Percentiles rank a stretch among this genome's conserved stretches.
Conservation (phyloP, 2,797 vertebrate genomes). For the Leptodactylus fallax region DNA sequence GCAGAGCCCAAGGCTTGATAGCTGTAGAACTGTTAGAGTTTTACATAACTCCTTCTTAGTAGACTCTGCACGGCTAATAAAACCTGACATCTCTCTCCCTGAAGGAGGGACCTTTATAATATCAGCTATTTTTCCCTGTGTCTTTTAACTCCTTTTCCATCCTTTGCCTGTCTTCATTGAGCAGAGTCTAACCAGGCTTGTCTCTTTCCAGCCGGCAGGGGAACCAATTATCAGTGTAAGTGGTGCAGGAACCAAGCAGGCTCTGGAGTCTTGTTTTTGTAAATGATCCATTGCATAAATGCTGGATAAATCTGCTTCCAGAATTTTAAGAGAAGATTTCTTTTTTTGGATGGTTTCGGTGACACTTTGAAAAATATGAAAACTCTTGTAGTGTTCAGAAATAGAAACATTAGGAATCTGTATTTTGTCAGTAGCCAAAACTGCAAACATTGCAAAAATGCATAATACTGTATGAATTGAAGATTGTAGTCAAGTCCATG, state of each 20-base stretch:
- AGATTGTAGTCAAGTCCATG: too few relatives aligned
- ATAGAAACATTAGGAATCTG: background rate
- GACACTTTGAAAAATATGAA: background rate
- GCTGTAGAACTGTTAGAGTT: conserved; percentile 4
- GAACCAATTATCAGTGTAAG: conserved; percentile 37
- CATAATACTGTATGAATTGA: too few relatives aligned
- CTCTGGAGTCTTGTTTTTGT: conserved; percentile 33
- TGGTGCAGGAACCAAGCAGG: conserved; percentile 32
- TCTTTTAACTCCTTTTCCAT: background rate
- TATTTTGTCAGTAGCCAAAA: background rate
- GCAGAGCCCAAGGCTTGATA: background rate
- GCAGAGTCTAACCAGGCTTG: conserved; percentile 37
- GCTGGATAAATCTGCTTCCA: background rate
- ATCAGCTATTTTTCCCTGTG: conserved; percentile 28
- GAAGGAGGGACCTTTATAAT: conserved; percentile 36
- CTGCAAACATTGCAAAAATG: background rate
- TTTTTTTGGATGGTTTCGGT: background rate
- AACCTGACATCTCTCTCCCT: conserved; percentile 29
- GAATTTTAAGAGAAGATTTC: background rate
- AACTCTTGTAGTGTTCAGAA: background rate
- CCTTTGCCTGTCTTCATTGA: conserved; percentile 18
- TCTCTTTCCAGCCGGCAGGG: conserved; percentile 34
- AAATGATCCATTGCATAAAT: conserved; percentile 44
- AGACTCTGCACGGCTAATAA: conserved; percentile 18
- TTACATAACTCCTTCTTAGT: conserved; percentile 19